A percentile compares a stretch with the other conserved stretches of the same genome.
These are phyloP conservation scores for Chamaedrilus cognettii DNA, from an alignment of 2,888 invertebrate genomes.

Conservation along the genomic window DNA sequence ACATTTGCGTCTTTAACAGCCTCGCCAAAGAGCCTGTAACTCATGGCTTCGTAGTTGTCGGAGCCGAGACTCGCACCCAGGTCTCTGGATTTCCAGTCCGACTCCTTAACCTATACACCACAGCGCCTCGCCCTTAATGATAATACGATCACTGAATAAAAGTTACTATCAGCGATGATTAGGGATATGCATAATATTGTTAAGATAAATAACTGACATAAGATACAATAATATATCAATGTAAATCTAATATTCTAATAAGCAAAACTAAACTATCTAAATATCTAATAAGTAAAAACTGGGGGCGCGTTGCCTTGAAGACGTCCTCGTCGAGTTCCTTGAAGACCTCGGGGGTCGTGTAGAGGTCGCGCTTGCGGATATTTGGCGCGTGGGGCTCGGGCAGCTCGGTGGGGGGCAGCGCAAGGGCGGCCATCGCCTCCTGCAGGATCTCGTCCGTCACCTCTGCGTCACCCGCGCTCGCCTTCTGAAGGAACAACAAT, in stretches of 20 bases:
- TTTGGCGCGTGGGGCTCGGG: conserved; percentile 47
- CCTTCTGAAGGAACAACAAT: too few species aligned
- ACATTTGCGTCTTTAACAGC: too few species aligned
- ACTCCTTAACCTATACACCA: too few species aligned
- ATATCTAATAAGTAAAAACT: too few species aligned
- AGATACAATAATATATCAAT: neutral
- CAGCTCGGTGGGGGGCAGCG: conserved; percentile 36
- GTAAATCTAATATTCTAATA: neutral
- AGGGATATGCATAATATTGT: too few species aligned
- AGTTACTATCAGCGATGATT: too few species aligned
- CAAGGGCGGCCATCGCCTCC: conserved; percentile 50
- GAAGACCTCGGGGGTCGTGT: conserved; percentile 51
- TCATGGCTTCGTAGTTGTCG: too few species aligned
- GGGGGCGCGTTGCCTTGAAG: conserved; percentile 54
- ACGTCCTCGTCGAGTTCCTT: conserved; percentile 57
- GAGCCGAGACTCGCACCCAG: too few species aligned
- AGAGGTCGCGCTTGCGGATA: conserved; percentile 53
- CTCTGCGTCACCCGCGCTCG: neutral
- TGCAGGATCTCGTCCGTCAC: conserved; percentile 35
- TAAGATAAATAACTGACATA: neutral
- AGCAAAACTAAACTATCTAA: neutral
- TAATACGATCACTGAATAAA: too few species aligned
- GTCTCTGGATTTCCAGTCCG: too few species aligned
- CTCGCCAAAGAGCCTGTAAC: too few species aligned
- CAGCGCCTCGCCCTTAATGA: too few species aligned